Percentiles rank a stretch among this genome's conserved stretches.
Evolutionary conservation across 92 coral and sea anemone species (phyloP).

Genomic region (Isaurus tuberculatus): DNA sequence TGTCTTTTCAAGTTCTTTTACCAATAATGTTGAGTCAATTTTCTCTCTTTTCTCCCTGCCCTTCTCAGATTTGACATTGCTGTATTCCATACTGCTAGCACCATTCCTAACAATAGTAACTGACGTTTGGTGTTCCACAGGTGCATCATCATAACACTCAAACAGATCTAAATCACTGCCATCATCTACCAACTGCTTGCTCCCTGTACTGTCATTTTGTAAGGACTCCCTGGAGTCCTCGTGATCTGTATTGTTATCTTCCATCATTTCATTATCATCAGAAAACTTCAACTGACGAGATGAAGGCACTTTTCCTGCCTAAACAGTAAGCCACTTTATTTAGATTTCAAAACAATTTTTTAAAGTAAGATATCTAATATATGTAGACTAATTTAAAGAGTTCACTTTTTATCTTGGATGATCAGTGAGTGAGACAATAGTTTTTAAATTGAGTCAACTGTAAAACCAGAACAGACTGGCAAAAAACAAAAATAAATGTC

Average conservation of each 20-base stretch:
- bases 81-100: not conserved
- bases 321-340: too few relatives aligned
- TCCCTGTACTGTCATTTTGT: not conserved
- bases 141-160: conserved; percentile 1
- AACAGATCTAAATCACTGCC: conserved; percentile 31
- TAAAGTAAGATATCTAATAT: too few relatives aligned
- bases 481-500: too few relatives aligned
- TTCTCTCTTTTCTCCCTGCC: too few relatives aligned
- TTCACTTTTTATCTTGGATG: too few relatives aligned
- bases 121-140: not conserved
- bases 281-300: conserved; percentile 41
- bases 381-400: too few relatives aligned
- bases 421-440: too few relatives aligned
- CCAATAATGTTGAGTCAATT: not conserved
- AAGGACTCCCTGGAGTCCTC: not conserved
- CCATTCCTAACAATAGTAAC: not conserved
- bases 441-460: too few relatives aligned
- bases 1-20: not conserved
- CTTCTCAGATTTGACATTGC: not conserved
- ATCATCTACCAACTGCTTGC: not conserved
- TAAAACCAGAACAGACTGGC: too few relatives aligned
- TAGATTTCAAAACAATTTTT: too few relatives aligned
- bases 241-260: not conserved
- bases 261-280: not conserved
- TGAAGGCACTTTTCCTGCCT: conserved; percentile 8